Base-by-base conservation (phyloP, 2,113 vertebrate genomes). In the Stomatorhinus ivindoensis region DNA sequence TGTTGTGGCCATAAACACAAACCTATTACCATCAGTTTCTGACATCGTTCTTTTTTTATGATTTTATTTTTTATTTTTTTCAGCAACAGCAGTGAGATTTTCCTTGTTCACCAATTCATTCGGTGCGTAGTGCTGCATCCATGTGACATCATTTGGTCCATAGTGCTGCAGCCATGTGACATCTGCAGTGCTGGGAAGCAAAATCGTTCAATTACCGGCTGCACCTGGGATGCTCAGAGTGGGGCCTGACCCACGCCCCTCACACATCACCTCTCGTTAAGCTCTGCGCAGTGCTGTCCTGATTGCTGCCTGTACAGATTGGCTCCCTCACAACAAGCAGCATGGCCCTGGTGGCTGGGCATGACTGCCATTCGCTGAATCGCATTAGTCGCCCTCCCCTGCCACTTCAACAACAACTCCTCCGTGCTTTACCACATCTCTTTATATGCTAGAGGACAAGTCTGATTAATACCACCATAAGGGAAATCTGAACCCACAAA, bases 21-120 rank as follows among this genome's bases (percentile, higher is more conserved):
- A 10, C 9, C 24, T 27, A 39, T 76, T 31, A 27, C 61, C 24
- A 31, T 76, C 24, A 4, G 69, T 27, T 4, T 51, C 3, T 17
- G 50, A 51, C 13, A 53, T 31, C 5, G 1, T 86, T 53, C 0
- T 55, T 31, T 51, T 21, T 87, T 61, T 21, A 8, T 61, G 91
- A 61, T 61, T 61, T 9, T 61, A 90, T 90, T 92, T 93, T 90
- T 92, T 93, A 92, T 92, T 93, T 93, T 93, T 93, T 92, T 89
- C 91, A 92, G 92, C 92, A 31, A 27, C 61, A 31, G 42, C 92
- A 92, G 93, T 94, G 93, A 88, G 93, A 91, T 93, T 91, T 90
- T 90, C 92, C 92, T 46, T 27, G 24, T 46, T 44, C 35, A 11
- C 55, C 51, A 31, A 46, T 47, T 55, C 19, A 44, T 19, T 55